phyloP scores from a whole-genome alignment of 2,797 vertebrate genomes.

The Cichlasoma orientale region DNA sequence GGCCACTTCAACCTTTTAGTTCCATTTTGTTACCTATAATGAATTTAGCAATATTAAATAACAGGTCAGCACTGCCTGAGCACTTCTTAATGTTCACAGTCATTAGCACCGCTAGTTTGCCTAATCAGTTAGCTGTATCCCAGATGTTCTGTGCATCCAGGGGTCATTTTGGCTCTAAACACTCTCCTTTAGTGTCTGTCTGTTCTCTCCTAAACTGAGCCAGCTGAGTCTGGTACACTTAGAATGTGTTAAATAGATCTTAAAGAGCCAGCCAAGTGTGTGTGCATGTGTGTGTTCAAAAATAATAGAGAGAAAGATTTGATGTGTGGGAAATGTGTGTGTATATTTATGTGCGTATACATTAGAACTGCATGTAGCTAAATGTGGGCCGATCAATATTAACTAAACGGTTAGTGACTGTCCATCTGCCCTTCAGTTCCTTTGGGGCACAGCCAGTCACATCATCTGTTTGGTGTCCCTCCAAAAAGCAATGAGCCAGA shows the following conservation, averaged over 20 bases:
- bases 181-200: constrained; percentile 24
- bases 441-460: constrained; percentile 52
- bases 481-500: constrained; percentile 52
- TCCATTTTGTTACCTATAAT: too few relatives aligned
- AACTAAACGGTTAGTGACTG: constrained; percentile 55
- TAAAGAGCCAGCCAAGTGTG: constrained; percentile 37
- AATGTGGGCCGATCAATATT: constrained; percentile 36
- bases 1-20: too few relatives aligned
- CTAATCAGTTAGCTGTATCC: constrained; percentile 56
- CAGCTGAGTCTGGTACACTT: constrained; percentile 42
- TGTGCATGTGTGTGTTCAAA: not conserved
- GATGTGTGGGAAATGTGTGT: not conserved
- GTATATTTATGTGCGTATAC: not conserved
- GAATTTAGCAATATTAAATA: too few relatives aligned
- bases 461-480: constrained; percentile 44
- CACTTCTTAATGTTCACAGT: constrained; percentile 31
- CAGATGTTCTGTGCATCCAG: constrained; percentile 54
- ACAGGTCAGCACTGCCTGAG: not conserved
- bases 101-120: constrained; percentile 40
- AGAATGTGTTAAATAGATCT: constrained; percentile 59
- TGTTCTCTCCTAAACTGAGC: constrained; percentile 32
- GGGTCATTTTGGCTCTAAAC: constrained; percentile 44
- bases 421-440: constrained; percentile 28
- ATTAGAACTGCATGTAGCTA: constrained; percentile 21
- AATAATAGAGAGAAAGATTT: not conserved